A percentile compares a stretch with the other conserved stretches of the same genome.
These are phyloP conservation scores for Microplitis deprimator DNA, from an alignment of 2,888 invertebrate genomes.

Conservation along the genomic window DNA sequence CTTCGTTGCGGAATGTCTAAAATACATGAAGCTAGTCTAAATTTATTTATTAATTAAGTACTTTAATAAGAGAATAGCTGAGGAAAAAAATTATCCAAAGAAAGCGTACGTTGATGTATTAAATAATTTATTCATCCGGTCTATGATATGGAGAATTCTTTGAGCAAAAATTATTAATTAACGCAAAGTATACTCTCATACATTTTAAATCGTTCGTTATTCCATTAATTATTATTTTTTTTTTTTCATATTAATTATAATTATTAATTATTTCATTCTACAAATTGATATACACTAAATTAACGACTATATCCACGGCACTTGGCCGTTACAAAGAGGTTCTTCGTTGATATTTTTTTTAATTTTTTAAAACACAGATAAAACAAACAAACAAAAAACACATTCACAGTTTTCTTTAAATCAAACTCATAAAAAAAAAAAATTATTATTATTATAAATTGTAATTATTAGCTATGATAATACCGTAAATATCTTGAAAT, in stretches of 20 bases:
- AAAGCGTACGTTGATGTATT: constrained; percentile 30
- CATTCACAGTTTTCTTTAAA: constrained; percentile 23
- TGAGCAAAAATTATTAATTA: constrained; percentile 52
- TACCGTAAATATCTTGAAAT: constrained; percentile 15
- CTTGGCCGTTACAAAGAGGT: constrained; percentile 23
- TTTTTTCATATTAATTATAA: constrained; percentile 1
- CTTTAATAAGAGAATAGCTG: constrained; percentile 4
- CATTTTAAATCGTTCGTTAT: constrained; percentile 3
- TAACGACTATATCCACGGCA: constrained; percentile 40
- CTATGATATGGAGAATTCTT: constrained; percentile 55
- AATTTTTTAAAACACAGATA: constrained; percentile 29
- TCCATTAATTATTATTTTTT: constrained; percentile 9
- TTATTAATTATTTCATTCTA: constrained; percentile 4
- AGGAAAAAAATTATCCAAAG: constrained; percentile 18
- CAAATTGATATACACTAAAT: constrained; percentile 31
- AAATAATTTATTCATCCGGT: constrained; percentile 39
- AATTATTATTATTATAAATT: neutral
- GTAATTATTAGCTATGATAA: constrained; percentile 18
- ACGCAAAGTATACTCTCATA: constrained; percentile 19
- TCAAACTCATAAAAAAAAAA: neutral
- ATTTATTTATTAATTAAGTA: neutral
- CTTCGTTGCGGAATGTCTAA: constrained; percentile 48
- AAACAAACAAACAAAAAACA: constrained; percentile 30
- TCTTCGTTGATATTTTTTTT: constrained; percentile 42
- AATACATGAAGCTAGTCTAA: constrained; percentile 34